These are phyloP conservation scores for Xiphorhynchus erythropygius DNA, from an alignment of 2,797 vertebrate genomes.

Conservation along the genomic window DNA sequence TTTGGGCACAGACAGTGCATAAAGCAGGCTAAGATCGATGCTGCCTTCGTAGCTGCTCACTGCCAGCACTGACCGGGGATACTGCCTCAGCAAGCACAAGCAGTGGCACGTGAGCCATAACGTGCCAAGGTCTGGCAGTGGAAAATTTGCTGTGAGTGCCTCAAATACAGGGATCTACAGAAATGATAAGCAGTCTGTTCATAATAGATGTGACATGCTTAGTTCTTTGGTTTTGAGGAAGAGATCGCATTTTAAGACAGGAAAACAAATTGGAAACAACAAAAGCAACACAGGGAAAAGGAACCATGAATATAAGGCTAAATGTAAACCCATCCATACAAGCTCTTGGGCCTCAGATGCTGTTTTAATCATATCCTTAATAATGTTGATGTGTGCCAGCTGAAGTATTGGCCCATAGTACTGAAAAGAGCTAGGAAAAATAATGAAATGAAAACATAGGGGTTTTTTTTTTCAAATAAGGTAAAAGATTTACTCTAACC, in stretches of 20 bases:
- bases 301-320: not conserved
- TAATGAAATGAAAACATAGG: not conserved
- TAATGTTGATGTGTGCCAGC: not conserved
- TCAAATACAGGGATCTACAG: not conserved
- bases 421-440: not conserved
- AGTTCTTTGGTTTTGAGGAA: not conserved
- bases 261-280: not conserved
- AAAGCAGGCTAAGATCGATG: not conserved
- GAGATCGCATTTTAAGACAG: not conserved
- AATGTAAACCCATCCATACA: not conserved
- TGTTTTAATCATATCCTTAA: not conserved
- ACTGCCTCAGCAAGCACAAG: not conserved
- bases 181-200: not conserved
- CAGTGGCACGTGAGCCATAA: not conserved
- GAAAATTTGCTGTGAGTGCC: not conserved
- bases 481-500: not conserved
- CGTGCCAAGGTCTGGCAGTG: not conserved
- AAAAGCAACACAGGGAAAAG: not conserved
- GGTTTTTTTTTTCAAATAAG: not conserved
- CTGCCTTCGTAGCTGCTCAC: rapidly evolving
- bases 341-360: not conserved
- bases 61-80: not conserved
- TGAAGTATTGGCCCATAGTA: not conserved
- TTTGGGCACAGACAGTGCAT: not conserved
- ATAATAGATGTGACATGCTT: not conserved